phyloP scores from a whole-genome alignment of 2,888 invertebrate genomes.

The Lapara coniferarum region DNA sequence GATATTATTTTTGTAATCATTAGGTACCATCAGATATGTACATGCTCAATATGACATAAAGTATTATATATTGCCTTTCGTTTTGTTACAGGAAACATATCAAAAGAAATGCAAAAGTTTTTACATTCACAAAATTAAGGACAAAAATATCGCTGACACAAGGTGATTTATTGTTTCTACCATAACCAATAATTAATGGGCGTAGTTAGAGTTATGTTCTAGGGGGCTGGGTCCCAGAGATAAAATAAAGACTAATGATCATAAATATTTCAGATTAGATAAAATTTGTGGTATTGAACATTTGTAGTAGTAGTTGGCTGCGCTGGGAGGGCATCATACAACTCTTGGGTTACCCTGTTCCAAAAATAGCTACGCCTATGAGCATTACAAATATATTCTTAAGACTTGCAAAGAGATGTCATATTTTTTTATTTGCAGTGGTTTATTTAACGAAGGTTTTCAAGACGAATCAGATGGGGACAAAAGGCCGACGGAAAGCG shows the following conservation, averaged over 20 bases:
- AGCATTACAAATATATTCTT: not conserved
- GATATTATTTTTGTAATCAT: too few relatives aligned
- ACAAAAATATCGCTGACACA: constrained; percentile 79
- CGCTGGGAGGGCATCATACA: too few relatives aligned
- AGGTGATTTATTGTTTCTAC: constrained; percentile 60
- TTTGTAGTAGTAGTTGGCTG: too few relatives aligned
- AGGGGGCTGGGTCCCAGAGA: too few relatives aligned
- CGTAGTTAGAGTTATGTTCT: too few relatives aligned
- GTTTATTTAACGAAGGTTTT: constrained; percentile 70
- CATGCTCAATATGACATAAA: too few relatives aligned
- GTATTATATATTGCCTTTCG: not conserved
- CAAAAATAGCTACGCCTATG: not conserved
- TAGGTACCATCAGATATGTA: too few relatives aligned
- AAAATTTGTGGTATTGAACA: too few relatives aligned
- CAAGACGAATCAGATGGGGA: constrained; percentile 60
- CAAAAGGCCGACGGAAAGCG: constrained; percentile 56
- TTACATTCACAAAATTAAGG: constrained; percentile 81
- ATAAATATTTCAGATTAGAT: too few relatives aligned
- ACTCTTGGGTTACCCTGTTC: not conserved
- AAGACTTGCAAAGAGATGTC: not conserved
- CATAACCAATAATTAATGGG: not conserved
- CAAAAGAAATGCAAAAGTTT: constrained; percentile 88
- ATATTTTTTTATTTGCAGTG: constrained; percentile 53
- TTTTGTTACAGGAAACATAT: constrained; percentile 86
- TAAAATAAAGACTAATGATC: too few relatives aligned